Evolutionary conservation across 2,113 vertebrate genomes (phyloP).

Genomic region (Aptenodytes forsteri): DNA sequence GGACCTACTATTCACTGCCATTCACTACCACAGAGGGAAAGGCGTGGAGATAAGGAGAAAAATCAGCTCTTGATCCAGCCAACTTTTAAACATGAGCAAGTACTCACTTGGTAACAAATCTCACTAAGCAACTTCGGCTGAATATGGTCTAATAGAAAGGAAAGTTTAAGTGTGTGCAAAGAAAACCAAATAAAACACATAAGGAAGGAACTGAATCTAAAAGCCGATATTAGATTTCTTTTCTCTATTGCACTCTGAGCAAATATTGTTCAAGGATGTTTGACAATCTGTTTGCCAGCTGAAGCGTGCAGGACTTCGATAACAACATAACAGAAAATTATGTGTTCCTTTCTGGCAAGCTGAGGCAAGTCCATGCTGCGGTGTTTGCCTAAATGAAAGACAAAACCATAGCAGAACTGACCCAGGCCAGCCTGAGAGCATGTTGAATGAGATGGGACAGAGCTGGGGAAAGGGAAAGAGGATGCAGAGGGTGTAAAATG

Average conservation of each 20-base stretch:
- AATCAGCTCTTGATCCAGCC: not conserved
- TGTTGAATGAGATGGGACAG: not conserved
- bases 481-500: not conserved
- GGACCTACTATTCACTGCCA: not conserved
- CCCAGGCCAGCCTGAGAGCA: not conserved
- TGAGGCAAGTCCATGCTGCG: not conserved
- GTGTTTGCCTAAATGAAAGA: not conserved
- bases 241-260: not conserved
- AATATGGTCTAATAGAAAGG: not conserved
- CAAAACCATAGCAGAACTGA: not conserved
- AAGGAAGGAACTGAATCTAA: not conserved
- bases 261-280: not conserved
- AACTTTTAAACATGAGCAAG: not conserved
- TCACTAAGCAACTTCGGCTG: not conserved
- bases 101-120: not conserved
- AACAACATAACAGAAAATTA: not conserved
- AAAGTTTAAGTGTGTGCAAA: not conserved
- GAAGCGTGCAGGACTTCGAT: not conserved
- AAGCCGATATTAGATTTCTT: not conserved
- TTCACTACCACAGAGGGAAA: not conserved
- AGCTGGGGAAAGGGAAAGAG: not conserved
- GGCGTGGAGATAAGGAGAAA: not conserved
- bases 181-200: not conserved
- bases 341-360: not conserved
- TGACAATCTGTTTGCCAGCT: slow-evolving; percentile 10